Conservation (phyloP, 2,888 invertebrate genomes). For the Autographa gamma region DNA sequence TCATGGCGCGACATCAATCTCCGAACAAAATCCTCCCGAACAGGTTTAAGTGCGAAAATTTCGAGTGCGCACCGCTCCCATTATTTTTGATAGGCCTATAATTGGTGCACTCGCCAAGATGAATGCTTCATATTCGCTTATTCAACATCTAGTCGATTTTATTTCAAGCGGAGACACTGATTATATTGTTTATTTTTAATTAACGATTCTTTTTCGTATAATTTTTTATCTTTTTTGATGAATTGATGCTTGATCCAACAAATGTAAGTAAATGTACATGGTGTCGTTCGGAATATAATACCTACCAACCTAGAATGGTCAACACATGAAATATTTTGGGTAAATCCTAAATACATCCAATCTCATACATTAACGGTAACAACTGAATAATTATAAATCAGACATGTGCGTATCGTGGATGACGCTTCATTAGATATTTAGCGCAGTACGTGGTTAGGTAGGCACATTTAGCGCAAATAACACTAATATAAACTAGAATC, state of each 20-base stretch:
- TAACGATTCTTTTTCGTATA: not conserved
- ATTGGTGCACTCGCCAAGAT: constrained; percentile 69
- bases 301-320: not conserved
- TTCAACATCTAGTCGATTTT: constrained; percentile 54
- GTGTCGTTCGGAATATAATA: not conserved
- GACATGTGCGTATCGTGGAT: constrained; percentile 37
- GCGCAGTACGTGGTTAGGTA: constrained; percentile 61
- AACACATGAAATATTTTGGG: constrained; percentile 23
- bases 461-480: constrained; percentile 84
- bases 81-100: constrained; percentile 70
- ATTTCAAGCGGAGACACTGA: constrained; percentile 19
- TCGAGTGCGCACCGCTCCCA: constrained; percentile 47
- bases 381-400: constrained; percentile 52
- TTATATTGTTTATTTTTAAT: constrained; percentile 7
- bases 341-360: constrained; percentile 19
- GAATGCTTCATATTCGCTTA: constrained; percentile 57
- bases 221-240: too few species aligned
- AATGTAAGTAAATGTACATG: too few species aligned
- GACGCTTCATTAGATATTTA: constrained; percentile 67
- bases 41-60: constrained; percentile 38
- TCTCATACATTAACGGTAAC: constrained; percentile 38
- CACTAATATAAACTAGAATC: constrained; percentile 89
- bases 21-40: constrained; percentile 29
- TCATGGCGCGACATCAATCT: constrained; percentile 40
- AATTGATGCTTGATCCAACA: too few species aligned